Base-by-base conservation (phyloP, 2,797 vertebrate genomes). In the Chaunax sp. region DNA sequence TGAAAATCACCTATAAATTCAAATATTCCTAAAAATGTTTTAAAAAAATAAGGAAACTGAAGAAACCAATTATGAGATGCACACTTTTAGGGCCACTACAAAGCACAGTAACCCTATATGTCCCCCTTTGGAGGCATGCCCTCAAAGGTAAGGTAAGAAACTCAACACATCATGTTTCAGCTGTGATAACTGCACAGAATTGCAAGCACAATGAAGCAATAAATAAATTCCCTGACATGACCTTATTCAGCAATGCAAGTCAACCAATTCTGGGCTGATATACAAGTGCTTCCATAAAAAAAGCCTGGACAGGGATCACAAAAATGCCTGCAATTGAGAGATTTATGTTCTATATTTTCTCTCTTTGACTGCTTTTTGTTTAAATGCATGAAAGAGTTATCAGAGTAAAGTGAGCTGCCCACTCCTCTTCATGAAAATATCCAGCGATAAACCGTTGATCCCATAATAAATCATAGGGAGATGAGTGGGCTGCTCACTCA, bases 401-500 rank as follows among this genome's bases (percentile, higher is more conserved):
- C 16, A 11, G 16, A 53, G 20, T 33, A 58, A 57, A 69, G 22
- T 58, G 25, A 55, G 53, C 51, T 51, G 77, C 74, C 72, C 69
- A 73, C 55, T 64, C 49, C 41, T 60, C 20, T 51, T 37, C 46
- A 37, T 38, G 38, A 52, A 69, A n/a, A 46, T n/a, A 66, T 66
- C 67, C 51, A 50, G 37, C 0, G 5, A 16, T 41, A 53, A 74
- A 75, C 49, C 49, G 71, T 51, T 72, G 55, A 77, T 69, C 28
- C 35, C 52, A 12, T 63, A 50, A 72, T 55, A 58, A 60, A 63
- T 68, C 49, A 63, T 30, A 15, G 59, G 30, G 41, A 74, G 22
- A 38, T 46, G 73, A 72, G 79, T 65, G 65, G 79, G 81, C 57
- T 23, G 69, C 64, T 66, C 37, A 23, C 55, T 60, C 35, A 56